Conservation (phyloP, 2,888 invertebrate species). For the Thereva nobilitata region DNA sequence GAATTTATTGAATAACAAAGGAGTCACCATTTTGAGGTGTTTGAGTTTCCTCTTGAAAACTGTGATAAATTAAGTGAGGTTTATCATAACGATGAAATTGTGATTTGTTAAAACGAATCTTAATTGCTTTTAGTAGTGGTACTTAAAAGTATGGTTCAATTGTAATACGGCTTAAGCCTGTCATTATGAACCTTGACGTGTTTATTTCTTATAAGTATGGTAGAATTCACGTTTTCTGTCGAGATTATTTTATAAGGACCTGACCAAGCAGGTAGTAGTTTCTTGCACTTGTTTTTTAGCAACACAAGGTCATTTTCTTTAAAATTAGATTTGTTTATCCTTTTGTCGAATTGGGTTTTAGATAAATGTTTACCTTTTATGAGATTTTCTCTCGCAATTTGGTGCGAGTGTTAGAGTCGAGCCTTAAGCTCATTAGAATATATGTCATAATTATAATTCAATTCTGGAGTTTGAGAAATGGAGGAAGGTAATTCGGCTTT, state of each 20-base stretch:
- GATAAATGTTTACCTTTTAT: not conserved
- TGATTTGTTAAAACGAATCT: too few relatives aligned
- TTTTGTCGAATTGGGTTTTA: conserved; percentile 3
- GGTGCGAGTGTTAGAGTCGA: not conserved
- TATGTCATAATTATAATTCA: not conserved
- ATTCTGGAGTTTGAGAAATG: not conserved
- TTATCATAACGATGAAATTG: too few relatives aligned
- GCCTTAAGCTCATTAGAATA: conserved; percentile 2
- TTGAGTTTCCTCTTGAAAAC: too few relatives aligned
- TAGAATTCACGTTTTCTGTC: not conserved
- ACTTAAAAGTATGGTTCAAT: not conserved
- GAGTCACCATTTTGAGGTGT: too few relatives aligned
- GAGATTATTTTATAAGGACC: conserved; percentile 5
- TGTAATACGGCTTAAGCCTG: not conserved
- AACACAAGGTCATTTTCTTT: not conserved
- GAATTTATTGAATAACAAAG: too few relatives aligned
- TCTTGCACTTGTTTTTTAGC: not conserved
- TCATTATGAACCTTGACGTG: not conserved
- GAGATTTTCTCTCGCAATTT: not conserved
- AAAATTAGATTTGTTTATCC: not conserved
- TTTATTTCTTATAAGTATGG: not conserved
- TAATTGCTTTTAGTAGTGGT: too few relatives aligned
- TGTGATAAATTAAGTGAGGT: too few relatives aligned
- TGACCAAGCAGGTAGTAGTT: not conserved
- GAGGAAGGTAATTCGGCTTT: not conserved